Evolutionary conservation across 1,140 invertebrate species (phyloP), one percentile per base, ranked within the genome.

Genomic region (Drosophila funebris): DNA sequence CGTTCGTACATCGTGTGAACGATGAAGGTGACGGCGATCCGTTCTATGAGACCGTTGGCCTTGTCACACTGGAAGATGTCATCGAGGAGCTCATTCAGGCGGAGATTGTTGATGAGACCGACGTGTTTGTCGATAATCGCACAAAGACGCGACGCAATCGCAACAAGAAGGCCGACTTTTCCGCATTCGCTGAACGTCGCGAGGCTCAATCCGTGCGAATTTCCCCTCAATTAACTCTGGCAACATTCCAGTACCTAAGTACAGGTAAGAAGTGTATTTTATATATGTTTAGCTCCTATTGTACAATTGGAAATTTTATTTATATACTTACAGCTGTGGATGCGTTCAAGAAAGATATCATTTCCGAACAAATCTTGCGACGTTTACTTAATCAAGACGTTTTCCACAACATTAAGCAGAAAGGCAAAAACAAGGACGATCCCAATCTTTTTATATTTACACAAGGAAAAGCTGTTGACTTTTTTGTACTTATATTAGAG

Each of bases 51-150:
- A 97, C 97, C 4, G 95, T 97, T 54, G 97, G 97, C n/a, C 93
- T 98, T 18, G 95, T 98, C 4, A 98, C 97, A 0, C 90, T 98
- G 13, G 97, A 98, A 92, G 97, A 98, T 93, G 97, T 98, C 52
- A 98, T 98, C 72, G 97, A 98, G 91, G 97, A 98, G 92, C 93
- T 98, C 66, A 97, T 98, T 78, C 97, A 98, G 90, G 95, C 97
- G 0, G 97, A 98, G 92, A 98, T 98, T 76, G 95, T 97, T 71
- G 97, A 98, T 90, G 97, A 98, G 92, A 98, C 97, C 1, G 97
- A 98, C 92, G 96, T 97, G n/a, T 95, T 97, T 89, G 96, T 96
- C 91, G 96, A 97, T 92, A 97, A 97, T 91, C 94, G 95, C 53
- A 94, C 95, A 18, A 97, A 97, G 92, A 93, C 94, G 3, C 94